Base-by-base conservation (phyloP, 2,113 vertebrate species). In the Ursus arctos region DNA sequence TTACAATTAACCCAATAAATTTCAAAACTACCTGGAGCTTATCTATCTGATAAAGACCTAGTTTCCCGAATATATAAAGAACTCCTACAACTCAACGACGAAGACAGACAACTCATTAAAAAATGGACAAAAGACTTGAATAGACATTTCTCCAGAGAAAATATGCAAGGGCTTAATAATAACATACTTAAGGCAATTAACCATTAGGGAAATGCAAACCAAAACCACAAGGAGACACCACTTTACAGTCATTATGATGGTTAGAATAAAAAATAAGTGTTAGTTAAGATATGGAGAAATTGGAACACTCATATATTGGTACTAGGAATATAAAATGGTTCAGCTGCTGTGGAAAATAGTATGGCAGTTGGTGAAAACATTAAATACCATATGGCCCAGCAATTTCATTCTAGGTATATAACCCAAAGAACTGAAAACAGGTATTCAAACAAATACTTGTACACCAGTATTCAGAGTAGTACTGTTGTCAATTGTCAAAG, bases 81-180 rank as follows among this genome's bases (percentile, higher is more conserved):
- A 61, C 5, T 33, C 47, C 82, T 90, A 96, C 0, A 96, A 63
- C 18, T 74, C 82, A 53, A 57, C n/a, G 55, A 74, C 24, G 85
- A 69, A 94, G 16, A 65, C 57, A 89, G 77, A 43, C 13, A 87
- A 69, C 11, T 87, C 18, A 77, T 71, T 63, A 63, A 88, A 94
- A 90, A 91, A 33, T n/a, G 16, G 7, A 65, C 47, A 72, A 79
- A 94, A 22, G 10, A 40, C 21, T 87, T 74, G 28, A 91, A 88
- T 55, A 72, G 57, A 31, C 11, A 88, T 80, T 95, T 95, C 33
- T 97, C 12, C 40, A 91, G 85, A 95, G 69, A 40, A 88, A 36
- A 95, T 69, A 47, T 28, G 36, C 13, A 95, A 84, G 2, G 49
- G 16, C 28, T 33, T 22, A 85, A 76, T 15, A 84, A 97, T 9